Evolutionary conservation across 2,888 invertebrate species (phyloP).

Genomic region (Acronicta alni): DNA sequence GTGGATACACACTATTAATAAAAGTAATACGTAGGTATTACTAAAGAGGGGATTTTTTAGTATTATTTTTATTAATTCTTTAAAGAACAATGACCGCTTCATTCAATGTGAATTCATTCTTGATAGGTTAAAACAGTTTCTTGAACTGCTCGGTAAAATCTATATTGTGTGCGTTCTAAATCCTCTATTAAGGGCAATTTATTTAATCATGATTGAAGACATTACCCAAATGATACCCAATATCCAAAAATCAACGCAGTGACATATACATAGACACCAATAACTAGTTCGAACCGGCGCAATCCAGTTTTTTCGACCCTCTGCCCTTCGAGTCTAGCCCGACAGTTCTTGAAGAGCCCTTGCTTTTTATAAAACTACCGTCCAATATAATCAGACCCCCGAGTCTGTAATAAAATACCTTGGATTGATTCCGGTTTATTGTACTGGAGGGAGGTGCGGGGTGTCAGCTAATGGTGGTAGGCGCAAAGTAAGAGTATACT

Average conservation of each 20-base stretch:
- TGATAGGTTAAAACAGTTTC: too few relatives aligned
- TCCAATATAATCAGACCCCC: constrained; percentile 64
- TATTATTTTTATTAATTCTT: too few relatives aligned
- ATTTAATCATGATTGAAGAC: too few relatives aligned
- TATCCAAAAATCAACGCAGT: constrained; percentile 4
- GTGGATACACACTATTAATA: too few relatives aligned
- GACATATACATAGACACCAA: constrained; percentile 10
- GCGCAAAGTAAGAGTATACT: constrained; percentile 61
- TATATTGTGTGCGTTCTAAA: not conserved
- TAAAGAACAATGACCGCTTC: too few relatives aligned
- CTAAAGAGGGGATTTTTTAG: too few relatives aligned
- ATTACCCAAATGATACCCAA: not conserved
- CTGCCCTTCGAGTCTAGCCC: constrained; percentile 83
- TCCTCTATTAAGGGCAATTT: too few relatives aligned
- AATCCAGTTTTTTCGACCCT: constrained; percentile 82
- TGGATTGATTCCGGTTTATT: not conserved
- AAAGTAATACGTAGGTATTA: too few relatives aligned
- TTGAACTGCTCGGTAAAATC: not conserved
- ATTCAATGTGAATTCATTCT: too few relatives aligned
- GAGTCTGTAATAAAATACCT: constrained; percentile 24
- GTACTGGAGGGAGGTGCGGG: constrained; percentile 22
- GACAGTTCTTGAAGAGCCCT: constrained; percentile 79
- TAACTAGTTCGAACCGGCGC: constrained; percentile 46
- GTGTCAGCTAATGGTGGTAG: constrained; percentile 9
- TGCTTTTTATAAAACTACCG: constrained; percentile 77